Conservation (phyloP, 2,797 vertebrate genomes). For the Karalla daura region DNA sequence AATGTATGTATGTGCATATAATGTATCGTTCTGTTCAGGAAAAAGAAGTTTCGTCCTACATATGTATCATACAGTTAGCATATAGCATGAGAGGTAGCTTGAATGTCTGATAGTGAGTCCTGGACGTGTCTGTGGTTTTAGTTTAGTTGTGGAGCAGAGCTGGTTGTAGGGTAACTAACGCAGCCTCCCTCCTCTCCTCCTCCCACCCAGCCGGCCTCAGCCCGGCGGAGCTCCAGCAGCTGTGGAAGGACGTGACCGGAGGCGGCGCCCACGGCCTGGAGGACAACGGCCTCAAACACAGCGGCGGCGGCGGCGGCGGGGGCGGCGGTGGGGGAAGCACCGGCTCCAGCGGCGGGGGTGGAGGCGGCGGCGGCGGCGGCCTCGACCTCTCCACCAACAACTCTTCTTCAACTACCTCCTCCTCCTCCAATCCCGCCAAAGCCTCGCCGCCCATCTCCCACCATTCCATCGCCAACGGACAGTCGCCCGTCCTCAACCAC, state of each 20-base stretch:
- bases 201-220: slow-evolving; percentile 90
- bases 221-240: slow-evolving; percentile 98
- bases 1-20: no score
- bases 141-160: background rate
- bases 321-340: slow-evolving; percentile 38
- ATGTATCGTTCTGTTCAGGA: no score
- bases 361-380: slow-evolving; percentile 85
- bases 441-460: slow-evolving; percentile 97
- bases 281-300: slow-evolving; percentile 97
- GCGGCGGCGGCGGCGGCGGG: slow-evolving; percentile 46
- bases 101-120: no score
- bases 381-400: slow-evolving; percentile 98
- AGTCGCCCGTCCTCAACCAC: slow-evolving; percentile 95
- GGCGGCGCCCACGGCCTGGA: slow-evolving; percentile 91
- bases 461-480: slow-evolving; percentile 95
- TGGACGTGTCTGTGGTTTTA: no score
- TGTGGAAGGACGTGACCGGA: slow-evolving; percentile 98
- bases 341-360: slow-evolving; percentile 33
- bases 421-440: slow-evolving; percentile 91
- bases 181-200: background rate
- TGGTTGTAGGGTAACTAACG: background rate
- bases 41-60: no score
- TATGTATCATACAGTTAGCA: no score
- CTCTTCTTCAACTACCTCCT: slow-evolving; percentile 98
- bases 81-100: no score